A percentile compares a stretch with the other conserved stretches of the same genome.
phyloP scores from a whole-genome alignment of 1,140 invertebrate species.

The Drosophila truncata region DNA sequence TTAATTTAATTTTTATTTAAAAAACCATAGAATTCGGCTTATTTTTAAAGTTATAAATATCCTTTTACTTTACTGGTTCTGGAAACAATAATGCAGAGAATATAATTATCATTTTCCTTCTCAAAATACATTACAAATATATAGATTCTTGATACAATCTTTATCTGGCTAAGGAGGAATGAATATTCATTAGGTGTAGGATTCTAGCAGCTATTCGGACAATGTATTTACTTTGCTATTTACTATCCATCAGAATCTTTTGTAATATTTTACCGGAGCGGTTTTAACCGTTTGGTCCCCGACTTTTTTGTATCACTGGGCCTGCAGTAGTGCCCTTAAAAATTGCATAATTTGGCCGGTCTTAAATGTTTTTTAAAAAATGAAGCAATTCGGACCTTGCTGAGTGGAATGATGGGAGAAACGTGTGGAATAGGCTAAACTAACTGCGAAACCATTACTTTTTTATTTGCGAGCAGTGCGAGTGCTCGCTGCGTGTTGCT shows the following conservation, averaged over 20 bases:
- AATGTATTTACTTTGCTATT: no score
- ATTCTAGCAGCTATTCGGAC: no score
- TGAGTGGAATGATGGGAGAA: slow-evolving; percentile 39
- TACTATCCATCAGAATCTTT: background rate
- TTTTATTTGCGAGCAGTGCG: slow-evolving; percentile 8
- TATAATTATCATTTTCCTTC: background rate
- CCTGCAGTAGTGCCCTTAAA: slow-evolving; percentile 17
- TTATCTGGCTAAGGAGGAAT: no score
- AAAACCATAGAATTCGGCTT: no score
- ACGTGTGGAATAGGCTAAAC: slow-evolving; percentile 53
- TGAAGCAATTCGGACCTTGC: slow-evolving; percentile 16
- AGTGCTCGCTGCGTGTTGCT: slow-evolving; percentile 33
- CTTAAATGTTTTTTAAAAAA: slow-evolving; percentile 29
- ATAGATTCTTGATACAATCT: no score
- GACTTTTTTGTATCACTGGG: background rate
- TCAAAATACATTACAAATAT: no score
- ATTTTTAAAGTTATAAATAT: no score
- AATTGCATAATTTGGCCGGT: slow-evolving; percentile 11
- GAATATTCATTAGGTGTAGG: no score
- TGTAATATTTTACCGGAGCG: background rate
- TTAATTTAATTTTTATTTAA: no score
- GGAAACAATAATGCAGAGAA: background rate
- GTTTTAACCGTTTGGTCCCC: background rate
- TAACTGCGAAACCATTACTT: slow-evolving; percentile 41
- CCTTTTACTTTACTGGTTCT: background rate